phyloP scores from a whole-genome alignment of 2,888 invertebrate genomes.

The Leptothorax acervorum region DNA sequence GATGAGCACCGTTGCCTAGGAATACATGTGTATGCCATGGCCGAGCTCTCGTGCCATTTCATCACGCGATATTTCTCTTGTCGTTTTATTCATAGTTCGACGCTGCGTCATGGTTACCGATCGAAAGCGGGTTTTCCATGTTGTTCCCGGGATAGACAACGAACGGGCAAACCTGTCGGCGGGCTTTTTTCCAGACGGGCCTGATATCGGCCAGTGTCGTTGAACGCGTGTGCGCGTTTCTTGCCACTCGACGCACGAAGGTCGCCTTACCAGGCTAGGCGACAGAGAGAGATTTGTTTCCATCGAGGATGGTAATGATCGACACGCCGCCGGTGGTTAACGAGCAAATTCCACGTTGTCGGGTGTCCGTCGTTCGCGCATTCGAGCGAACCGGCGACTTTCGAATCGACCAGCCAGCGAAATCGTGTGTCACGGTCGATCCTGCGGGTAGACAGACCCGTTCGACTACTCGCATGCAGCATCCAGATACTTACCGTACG shows the following conservation, averaged over 20 bases:
- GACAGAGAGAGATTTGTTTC: conserved; percentile 77
- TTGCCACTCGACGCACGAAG: conserved; percentile 26
- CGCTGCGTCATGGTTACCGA: conserved; percentile 41
- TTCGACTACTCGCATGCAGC: conserved; percentile 48
- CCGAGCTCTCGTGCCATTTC: conserved; percentile 11
- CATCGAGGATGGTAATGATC: conserved; percentile 76
- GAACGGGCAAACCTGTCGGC: conserved; percentile 50
- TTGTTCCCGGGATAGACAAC: conserved; percentile 22
- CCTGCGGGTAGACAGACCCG: conserved; percentile 59
- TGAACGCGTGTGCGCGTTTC: conserved; percentile 7
- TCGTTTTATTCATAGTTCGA: conserved; percentile 1
- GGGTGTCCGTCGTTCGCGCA: conserved; percentile 49
- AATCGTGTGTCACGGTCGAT: conserved; percentile 79
- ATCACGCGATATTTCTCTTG: neutral
- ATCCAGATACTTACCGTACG: conserved; percentile 29
- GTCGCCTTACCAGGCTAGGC: conserved; percentile 23
- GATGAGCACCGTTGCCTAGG: neutral
- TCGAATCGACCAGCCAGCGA: conserved; percentile 77
- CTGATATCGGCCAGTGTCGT: conserved; percentile 50
- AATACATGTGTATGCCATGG: neutral
- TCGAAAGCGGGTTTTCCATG: conserved; percentile 50
- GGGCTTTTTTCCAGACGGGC: conserved; percentile 47
- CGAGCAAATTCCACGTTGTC: conserved; percentile 67
- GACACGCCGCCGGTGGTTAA: conserved; percentile 70
- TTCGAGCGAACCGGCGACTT: conserved; percentile 72